Evolutionary conservation across 1,140 invertebrate genomes (phyloP), one percentile per base, ranked within the genome.

Genomic region (Macrocentrus cingulum): DNA sequence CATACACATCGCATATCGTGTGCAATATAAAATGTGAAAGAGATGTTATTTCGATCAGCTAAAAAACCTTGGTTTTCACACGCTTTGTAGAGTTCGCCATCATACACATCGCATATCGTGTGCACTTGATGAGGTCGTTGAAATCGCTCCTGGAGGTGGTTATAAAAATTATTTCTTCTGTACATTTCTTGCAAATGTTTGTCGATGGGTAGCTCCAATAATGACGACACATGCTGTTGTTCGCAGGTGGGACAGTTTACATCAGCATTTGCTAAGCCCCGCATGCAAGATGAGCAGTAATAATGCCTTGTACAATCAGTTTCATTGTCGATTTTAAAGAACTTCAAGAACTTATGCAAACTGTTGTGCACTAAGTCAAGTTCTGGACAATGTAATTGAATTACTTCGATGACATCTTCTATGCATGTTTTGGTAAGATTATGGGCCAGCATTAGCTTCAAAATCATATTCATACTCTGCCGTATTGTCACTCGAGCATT

Each of bases 131-230:
- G n/a, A n/a, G n/a, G 41, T 11, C 55, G 45, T 25, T 23, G 32
- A 54, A 61, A 57, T 23, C 55, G 49, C n/a, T 39, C 29, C 22
- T 58, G 55, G 7, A 61, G 34, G 6, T 36, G 5, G 5, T 57
- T 23, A 18, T 54, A 58, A 56, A 61, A 61, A 34, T 45, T 32
- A 11, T 52, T 48, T 45, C 60, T 8, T n/a, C 16, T 34, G 20
- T 52, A 61, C 49, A 61, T 57, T 45, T 61, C 41, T 34, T 42
- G 45, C 2, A 61, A 49, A 18, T 57, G 49, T 4, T 57, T 18
- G 2, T 41, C 29, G 34, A 57, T 48, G 23, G 49, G 20, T 9
- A 61, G 13, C 32, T 57, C 18, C 11, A 57, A 11, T 53, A 61
- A 61, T 49, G 52, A 61, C 1, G 46, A 45, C 20, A n/a, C n/a